A percentile compares a stretch with the other conserved stretches of the same genome.
Evolutionary conservation across 2,797 vertebrate genomes (phyloP).

Genomic region (Eulemur rubriventer): DNA sequence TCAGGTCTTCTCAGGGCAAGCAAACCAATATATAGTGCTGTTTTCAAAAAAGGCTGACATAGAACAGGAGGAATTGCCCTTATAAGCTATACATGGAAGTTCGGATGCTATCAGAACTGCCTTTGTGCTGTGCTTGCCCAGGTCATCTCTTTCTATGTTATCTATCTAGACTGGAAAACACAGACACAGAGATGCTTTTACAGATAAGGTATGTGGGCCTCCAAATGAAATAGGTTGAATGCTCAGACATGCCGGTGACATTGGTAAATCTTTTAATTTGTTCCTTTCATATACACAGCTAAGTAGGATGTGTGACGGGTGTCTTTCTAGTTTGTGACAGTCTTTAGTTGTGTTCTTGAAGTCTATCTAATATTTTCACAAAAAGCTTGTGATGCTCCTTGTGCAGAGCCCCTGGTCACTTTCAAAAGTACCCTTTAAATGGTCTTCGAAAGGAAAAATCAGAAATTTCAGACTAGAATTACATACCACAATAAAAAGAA

Average conservation of each 20-base stretch:
- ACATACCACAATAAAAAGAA: background rate
- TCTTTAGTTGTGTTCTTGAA: slow-evolving; percentile 16
- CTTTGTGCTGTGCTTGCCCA: background rate
- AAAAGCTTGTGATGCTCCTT: background rate
- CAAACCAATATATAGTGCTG: background rate
- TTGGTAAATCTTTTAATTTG: background rate
- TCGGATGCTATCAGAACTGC: background rate
- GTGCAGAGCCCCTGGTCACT: background rate
- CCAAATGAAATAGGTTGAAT: background rate
- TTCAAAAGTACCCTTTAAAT: slow-evolving; percentile 8
- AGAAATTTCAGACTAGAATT: slow-evolving; percentile 7
- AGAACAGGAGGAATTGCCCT: background rate
- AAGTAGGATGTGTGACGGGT: background rate
- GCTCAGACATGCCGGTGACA: background rate
- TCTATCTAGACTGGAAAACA: background rate
- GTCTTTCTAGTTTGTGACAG: background rate
- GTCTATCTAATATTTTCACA: slow-evolving; percentile 23
- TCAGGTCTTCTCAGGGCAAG: background rate
- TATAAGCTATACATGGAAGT: background rate
- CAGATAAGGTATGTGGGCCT: background rate
- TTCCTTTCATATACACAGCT: background rate
- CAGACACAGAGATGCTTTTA: background rate
- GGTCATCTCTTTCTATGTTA: background rate
- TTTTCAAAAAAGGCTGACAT: slow-evolving; percentile 15
- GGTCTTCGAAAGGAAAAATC: background rate